phyloP scores from a whole-genome alignment of 1,140 invertebrate species.

The Lepidotrigona ventralis region DNA sequence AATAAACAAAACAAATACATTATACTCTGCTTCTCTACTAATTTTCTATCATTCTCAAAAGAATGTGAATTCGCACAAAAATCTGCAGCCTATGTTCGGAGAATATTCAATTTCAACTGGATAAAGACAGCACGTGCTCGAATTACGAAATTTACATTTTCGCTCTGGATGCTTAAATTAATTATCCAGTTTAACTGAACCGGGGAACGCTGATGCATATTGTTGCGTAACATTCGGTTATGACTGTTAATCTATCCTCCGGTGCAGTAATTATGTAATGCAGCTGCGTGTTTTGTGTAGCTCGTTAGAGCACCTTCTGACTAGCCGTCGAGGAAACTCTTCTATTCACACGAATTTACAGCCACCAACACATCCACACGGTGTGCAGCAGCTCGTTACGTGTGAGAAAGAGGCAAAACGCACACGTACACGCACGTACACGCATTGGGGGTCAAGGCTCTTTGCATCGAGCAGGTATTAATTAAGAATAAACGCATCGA shows the following conservation, averaged over 20 bases:
- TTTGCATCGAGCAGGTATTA: constrained; percentile 18
- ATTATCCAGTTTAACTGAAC: constrained; percentile 29
- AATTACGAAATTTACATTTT: constrained; percentile 26
- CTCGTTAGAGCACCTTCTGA: constrained; percentile 55
- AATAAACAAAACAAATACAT: too few relatives aligned
- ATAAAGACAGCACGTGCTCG: not conserved
- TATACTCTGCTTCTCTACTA: too few relatives aligned
- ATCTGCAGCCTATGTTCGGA: too few relatives aligned
- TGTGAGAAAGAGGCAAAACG: not conserved
- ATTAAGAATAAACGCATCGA: constrained; percentile 35
- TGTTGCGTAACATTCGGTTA: constrained; percentile 59
- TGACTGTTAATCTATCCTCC: constrained; percentile 62
- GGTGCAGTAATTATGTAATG: constrained; percentile 60
- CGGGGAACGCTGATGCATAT: constrained; percentile 46
- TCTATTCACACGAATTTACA: constrained; percentile 55
- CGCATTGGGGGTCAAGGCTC: constrained; percentile 45
- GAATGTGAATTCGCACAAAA: too few relatives aligned
- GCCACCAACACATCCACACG: not conserved
- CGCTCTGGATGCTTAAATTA: constrained; percentile 36
- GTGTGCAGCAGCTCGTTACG: constrained; percentile 9
- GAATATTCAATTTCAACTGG: not conserved
- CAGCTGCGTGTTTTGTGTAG: constrained; percentile 56
- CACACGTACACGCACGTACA: not conserved
- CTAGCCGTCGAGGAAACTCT: constrained; percentile 42
- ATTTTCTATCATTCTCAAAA: too few relatives aligned